Evolutionary conservation across 2,113 vertebrate species (phyloP).

Genomic region (Nansenia antarctica): DNA sequence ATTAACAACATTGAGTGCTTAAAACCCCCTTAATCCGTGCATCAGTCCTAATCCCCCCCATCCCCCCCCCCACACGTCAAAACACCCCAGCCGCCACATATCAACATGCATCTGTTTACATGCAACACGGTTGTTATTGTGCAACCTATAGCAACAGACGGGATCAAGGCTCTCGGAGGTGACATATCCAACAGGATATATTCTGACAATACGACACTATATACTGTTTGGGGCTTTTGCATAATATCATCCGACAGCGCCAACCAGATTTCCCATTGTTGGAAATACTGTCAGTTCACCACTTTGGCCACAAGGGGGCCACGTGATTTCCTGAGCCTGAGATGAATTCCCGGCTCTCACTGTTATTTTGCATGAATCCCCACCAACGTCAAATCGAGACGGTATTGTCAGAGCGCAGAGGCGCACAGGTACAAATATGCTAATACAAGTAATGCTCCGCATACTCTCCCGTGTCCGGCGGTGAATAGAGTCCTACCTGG

Average conservation of each 20-base stretch:
- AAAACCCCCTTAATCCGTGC: slow-evolving; percentile 50
- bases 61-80: slow-evolving; percentile 6
- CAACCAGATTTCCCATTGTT: not conserved
- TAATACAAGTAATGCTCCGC: too few species aligned
- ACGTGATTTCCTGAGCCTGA: not conserved
- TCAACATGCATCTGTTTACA: not conserved
- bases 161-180: not conserved
- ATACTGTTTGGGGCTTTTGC: not conserved
- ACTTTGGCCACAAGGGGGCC: not conserved
- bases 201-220: too few species aligned
- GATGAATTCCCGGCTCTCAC: not conserved
- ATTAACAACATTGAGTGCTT: slow-evolving; percentile 42
- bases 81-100: not conserved
- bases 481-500: too few species aligned
- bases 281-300: not conserved
- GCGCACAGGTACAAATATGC: too few species aligned
- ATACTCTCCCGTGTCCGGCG: too few species aligned
- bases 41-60: slow-evolving; percentile 48
- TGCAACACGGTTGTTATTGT: not conserved
- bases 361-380: too few species aligned
- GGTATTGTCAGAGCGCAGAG: too few species aligned
- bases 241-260: not conserved
- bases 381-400: too few species aligned
- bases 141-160: not conserved
- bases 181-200: not conserved